phyloP scores from a whole-genome alignment of 2,797 vertebrate genomes.

The Gymnothorax javanicus region DNA sequence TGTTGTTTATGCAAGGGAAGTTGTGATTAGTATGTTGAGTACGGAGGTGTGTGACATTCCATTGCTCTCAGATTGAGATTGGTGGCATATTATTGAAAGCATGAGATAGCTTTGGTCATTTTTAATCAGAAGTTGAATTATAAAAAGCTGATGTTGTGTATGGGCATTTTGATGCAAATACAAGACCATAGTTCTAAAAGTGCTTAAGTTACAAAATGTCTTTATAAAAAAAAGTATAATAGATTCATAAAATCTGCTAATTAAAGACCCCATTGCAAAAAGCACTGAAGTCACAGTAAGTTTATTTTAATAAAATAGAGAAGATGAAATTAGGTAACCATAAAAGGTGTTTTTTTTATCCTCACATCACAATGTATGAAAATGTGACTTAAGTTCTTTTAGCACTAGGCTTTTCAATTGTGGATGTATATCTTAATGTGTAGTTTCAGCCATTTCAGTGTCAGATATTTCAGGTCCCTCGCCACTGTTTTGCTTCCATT shows the following conservation, averaged over 20 bases:
- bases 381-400: too few relatives aligned
- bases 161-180: neutral
- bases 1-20: neutral
- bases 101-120: neutral
- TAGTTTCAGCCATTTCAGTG: neutral
- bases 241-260: too few relatives aligned
- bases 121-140: neutral
- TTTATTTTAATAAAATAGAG: too few relatives aligned
- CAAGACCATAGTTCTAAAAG: neutral
- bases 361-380: too few relatives aligned
- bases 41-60: neutral
- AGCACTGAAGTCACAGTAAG: too few relatives aligned
- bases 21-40: neutral
- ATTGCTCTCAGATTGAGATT: conserved; percentile 5
- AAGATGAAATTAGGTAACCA: too few relatives aligned
- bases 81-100: neutral
- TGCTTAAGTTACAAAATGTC: neutral
- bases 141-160: neutral
- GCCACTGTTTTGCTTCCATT: neutral
- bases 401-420: too few relatives aligned
- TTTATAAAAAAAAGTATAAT: too few relatives aligned
- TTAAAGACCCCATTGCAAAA: too few relatives aligned
- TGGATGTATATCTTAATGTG: too few relatives aligned
- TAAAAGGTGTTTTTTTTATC: too few relatives aligned
- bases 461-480: neutral